Percentiles rank a stretch among this genome's conserved stretches.
Conservation (phyloP, 2,888 invertebrate species). For the Cataglyphis livida region DNA sequence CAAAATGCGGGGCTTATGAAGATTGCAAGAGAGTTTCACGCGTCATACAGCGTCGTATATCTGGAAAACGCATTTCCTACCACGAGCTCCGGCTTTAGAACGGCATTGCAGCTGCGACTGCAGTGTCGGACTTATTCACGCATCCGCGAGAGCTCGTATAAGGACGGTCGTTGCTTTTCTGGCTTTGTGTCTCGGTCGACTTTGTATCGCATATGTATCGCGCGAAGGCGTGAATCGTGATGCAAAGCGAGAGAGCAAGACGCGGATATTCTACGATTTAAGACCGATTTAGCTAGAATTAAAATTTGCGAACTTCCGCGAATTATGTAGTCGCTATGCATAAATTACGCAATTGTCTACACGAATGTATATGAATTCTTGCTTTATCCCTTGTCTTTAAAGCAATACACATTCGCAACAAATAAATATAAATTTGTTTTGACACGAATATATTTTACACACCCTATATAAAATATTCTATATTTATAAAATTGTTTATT, state of each 20-base stretch:
- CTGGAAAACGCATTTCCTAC: background rate
- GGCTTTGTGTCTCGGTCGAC: constrained; percentile 8
- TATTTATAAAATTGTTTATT: background rate
- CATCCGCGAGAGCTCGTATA: constrained; percentile 5
- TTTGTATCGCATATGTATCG: background rate
- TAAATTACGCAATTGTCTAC: background rate
- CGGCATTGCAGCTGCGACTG: constrained; percentile 33
- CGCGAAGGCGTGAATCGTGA: constrained; percentile 48
- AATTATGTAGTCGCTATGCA: background rate
- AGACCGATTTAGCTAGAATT: constrained; percentile 25
- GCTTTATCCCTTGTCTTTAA: background rate
- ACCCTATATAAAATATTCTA: background rate
- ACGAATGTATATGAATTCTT: background rate
- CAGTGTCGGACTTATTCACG: constrained; percentile 1
- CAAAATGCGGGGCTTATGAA: background rate
- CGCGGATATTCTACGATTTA: constrained; percentile 43
- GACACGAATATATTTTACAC: background rate
- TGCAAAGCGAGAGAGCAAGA: constrained; percentile 56
- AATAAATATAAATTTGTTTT: background rate
- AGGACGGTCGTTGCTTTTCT: constrained; percentile 26
- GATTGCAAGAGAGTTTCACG: background rate
- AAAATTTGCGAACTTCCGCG: background rate
- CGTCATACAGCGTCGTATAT: background rate
- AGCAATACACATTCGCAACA: background rate
- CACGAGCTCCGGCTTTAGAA: constrained; percentile 7